Base-by-base conservation (phyloP, 2,113 vertebrate genomes). In the Strigops habroptila region DNA sequence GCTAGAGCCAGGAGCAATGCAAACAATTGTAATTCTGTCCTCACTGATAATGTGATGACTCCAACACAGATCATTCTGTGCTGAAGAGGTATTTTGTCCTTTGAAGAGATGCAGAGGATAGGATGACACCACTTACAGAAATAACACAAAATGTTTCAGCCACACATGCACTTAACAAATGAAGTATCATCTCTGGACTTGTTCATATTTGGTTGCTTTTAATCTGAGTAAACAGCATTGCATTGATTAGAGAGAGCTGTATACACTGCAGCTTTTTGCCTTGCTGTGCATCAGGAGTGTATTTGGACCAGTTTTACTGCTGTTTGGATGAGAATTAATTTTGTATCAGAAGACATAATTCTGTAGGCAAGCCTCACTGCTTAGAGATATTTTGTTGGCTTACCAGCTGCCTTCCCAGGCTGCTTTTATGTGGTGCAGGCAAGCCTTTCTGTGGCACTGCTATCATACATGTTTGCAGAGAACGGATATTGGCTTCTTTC, bases 261-360 rank as follows among this genome's bases (percentile, higher is more conserved):
- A 31, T 76, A 51, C 24, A 19, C 18, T 88, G 27, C 31, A 62
- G 67, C 24, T 82, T 88, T 88, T 81, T 65, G 14, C 85, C 44
- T 68, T 64, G 41, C 30, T 7, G 3, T 69, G 48, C 62, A 76
- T 85, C 28, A 46, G 53, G 12, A 30, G 0, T 59, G 16, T 75
- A 51, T 95, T 75, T 76, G 57, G 48, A 87, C 16, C 27, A 39
- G 19, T 85, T 88, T 75, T 76, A 64, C 31, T 71, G 75, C 44
- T 76, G 7, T 65, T 84, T 80, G 57, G 35, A 49, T 18, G 9
- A 71, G 75, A 90, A 90, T 31, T 82, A 73, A 82, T 94, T 95
- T 68, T 60, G 35, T 43, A 91, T 94, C 44, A 49, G 63, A 85
- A 85, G 48, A 90, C 96, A 90, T 82, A 87, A 85, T 79, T 85